These are phyloP conservation scores for Halictus rubicundus DNA, from an alignment of 1,140 invertebrate genomes.

Conservation along the genomic window DNA sequence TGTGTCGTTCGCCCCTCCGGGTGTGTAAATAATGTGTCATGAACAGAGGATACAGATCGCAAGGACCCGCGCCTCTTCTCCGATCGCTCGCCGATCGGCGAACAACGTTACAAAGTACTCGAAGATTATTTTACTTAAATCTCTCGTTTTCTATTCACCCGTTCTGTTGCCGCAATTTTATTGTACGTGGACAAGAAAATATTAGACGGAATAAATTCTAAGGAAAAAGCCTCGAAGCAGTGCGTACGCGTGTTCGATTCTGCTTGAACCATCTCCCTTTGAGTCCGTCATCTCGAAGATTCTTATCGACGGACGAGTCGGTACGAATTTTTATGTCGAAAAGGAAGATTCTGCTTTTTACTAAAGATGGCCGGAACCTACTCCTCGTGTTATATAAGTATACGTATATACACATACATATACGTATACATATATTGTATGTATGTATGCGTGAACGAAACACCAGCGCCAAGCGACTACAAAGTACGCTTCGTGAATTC, in stretches of 20 bases:
- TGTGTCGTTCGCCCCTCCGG: too few species aligned
- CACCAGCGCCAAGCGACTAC: too few species aligned
- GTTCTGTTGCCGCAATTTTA: constrained; percentile 3
- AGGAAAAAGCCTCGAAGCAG: neutral
- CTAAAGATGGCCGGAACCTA: too few species aligned
- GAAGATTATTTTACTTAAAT: constrained; percentile 9
- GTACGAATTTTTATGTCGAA: too few species aligned
- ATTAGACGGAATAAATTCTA: constrained; percentile 25
- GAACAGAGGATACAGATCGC: neutral
- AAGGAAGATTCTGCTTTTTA: too few species aligned
- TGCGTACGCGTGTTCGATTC: neutral
- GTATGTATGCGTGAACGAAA: too few species aligned
- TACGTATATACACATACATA: too few species aligned
- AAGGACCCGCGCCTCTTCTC: neutral
- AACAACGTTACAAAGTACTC: neutral
- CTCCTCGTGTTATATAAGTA: too few species aligned
- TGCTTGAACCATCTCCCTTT: neutral
- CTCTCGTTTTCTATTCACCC: neutral
- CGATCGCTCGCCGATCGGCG: neutral
- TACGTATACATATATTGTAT: too few species aligned
- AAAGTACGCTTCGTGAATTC: too few species aligned
- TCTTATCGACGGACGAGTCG: too few species aligned
- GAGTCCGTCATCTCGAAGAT: neutral
- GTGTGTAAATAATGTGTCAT: neutral
- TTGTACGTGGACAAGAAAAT: constrained; percentile 7